Evolutionary conservation across 2,888 invertebrate species (phyloP), one percentile per base, ranked within the genome.

Genomic region (Diadegma fenestrale): DNA sequence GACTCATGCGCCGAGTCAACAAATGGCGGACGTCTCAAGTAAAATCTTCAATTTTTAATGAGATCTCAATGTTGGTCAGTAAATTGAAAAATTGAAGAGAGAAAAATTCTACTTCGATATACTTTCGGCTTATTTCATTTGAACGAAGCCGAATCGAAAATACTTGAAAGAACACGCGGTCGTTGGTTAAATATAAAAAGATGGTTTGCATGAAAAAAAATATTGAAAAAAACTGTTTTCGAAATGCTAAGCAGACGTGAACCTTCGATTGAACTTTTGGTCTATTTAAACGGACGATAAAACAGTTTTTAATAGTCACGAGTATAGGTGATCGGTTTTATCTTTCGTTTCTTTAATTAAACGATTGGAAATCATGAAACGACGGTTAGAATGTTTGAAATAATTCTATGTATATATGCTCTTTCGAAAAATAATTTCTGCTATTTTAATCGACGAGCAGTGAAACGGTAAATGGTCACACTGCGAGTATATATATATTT

Each of bases 361-460:
- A 48, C 26, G 4, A 26, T 17, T 45, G 82, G 83, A 85, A 81
- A 19, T 37, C 2, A 66, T 66, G 41, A 66, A 7, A 66, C 14
- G 6, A 58, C 26, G 26, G 26, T 58, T 58, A 26, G 58, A 41
- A 66, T 41, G 66, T 41, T 41, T 10, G 22, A 19, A 41, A 66
- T 66, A 41, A 41, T 41, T 41, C 12, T 41, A 66, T 66, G 7
- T 19, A 66, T 41, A 66, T 41, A 66, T 41, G 41, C 63, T 37
- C 63, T 37, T 33, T 37, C 37, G 37, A 64, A 64, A 64, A 64
- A 64, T 64, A 64, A 66, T 41, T 66, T 66, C 43, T 19, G 22
- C 66, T 66, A 66, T 66, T 66, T 66, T n/a, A 64, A 64, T 63
- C 64, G 72, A 80, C 80, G 54, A 68, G 41, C 14, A 19, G 66